Percentiles rank a stretch among this genome's conserved stretches.
These are phyloP conservation scores for Drosophila heteroneura DNA, from an alignment of 2,888 invertebrate species.

Conservation along the genomic window DNA sequence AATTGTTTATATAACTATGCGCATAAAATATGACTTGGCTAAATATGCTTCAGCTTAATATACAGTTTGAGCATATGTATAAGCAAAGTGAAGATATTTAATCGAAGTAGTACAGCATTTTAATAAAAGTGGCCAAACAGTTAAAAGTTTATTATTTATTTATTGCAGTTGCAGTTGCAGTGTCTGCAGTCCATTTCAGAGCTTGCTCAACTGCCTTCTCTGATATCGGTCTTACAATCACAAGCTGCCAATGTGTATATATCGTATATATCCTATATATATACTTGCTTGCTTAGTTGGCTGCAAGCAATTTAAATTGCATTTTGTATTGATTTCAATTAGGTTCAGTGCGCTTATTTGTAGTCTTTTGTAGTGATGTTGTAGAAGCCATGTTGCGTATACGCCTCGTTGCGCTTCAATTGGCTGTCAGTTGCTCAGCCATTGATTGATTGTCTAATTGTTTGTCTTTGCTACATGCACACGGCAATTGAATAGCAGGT, in stretches of 20 bases:
- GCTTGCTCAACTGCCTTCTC: conserved; percentile 35
- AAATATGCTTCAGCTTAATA: neutral
- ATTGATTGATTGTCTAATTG: conserved; percentile 61
- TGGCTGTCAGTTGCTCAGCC: conserved; percentile 33
- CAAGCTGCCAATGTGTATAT: conserved; percentile 21
- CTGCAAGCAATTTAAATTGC: conserved; percentile 50
- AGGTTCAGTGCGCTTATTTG: conserved; percentile 30
- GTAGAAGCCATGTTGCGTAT: conserved; percentile 38
- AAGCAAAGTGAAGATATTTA: neutral
- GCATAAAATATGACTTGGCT: neutral
- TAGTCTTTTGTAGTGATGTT: conserved; percentile 14
- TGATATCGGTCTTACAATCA: conserved; percentile 33
- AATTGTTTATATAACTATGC: neutral
- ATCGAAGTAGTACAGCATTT: neutral
- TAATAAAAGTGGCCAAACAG: conserved; percentile 9
- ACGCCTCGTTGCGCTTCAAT: conserved; percentile 45
- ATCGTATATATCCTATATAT: conserved; percentile 1
- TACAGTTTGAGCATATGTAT: neutral
- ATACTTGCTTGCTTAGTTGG: conserved; percentile 9
- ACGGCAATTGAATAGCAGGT: neutral
- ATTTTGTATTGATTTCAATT: conserved; percentile 66
- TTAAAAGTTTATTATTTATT: conserved; percentile 4
- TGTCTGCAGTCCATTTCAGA: conserved; percentile 39
- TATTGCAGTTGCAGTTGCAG: conserved; percentile 2
- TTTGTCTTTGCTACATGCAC: conserved; percentile 23